Evolutionary conservation across 1,140 invertebrate genomes (phyloP).

Genomic region (Microplitis demolitor): DNA sequence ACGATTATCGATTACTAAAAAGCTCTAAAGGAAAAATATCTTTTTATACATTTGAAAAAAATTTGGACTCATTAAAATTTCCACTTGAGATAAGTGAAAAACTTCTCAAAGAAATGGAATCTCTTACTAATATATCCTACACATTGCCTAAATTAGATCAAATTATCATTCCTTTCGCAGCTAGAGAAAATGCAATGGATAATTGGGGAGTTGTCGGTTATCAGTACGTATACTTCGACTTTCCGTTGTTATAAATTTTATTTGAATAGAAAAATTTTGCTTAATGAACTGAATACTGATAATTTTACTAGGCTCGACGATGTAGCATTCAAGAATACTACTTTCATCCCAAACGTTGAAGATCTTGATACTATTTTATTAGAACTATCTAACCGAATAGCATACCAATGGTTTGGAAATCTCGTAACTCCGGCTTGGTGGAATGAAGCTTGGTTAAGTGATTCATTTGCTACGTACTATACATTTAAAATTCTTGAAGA

Average conservation of each 20-base stretch:
- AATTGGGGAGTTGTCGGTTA: slow-evolving; percentile 44
- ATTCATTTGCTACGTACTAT: slow-evolving; percentile 61
- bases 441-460: slow-evolving; percentile 65
- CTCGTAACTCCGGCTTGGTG: slow-evolving; percentile 55
- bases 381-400: slow-evolving; percentile 63
- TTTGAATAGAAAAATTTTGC: not conserved
- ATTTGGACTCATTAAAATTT: not conserved
- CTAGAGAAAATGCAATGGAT: slow-evolving; percentile 3
- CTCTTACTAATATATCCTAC: slow-evolving; percentile 12
- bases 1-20: slow-evolving; percentile 60
- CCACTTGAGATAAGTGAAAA: slow-evolving; percentile 10
- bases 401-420: slow-evolving; percentile 63
- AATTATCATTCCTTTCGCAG: not conserved
- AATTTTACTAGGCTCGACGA: not conserved
- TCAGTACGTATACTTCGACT: slow-evolving; percentile 57
- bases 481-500: too few species aligned
- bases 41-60: not conserved
- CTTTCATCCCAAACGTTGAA: not conserved
- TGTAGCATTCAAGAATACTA: not conserved
- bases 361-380: not conserved
- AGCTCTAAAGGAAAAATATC: slow-evolving; percentile 29
- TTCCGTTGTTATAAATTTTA: too few species aligned
- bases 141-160: slow-evolving; percentile 22
- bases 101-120: slow-evolving; percentile 7
- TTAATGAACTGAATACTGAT: too few species aligned